Percentiles rank a stretch among this genome's conserved stretches.
These are phyloP conservation scores for Stenichneumon culpator DNA, from an alignment of 2,888 invertebrate species.

Conservation along the genomic window DNA sequence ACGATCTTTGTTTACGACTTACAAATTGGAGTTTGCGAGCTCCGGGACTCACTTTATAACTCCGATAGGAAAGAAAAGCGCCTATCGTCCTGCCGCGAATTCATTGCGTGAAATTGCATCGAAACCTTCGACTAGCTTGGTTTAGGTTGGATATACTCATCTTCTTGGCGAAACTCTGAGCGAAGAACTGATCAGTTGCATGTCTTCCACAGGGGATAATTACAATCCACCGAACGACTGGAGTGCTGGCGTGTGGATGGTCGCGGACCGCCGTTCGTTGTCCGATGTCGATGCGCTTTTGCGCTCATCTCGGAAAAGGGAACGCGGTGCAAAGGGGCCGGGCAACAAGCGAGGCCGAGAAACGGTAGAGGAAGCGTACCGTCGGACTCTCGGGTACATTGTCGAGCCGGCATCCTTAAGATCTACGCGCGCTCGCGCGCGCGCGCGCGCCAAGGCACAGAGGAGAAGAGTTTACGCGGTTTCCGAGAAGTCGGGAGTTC, in stretches of 20 bases:
- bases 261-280: conserved; percentile 32
- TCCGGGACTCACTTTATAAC: conserved; percentile 43
- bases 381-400: conserved; percentile 70
- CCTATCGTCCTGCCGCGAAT: conserved; percentile 24
- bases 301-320: conserved; percentile 12
- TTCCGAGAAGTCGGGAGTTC: conserved; percentile 77
- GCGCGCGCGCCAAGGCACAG: conserved; percentile 58
- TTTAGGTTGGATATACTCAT: neutral
- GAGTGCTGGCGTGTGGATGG: neutral
- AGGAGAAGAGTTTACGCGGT: conserved; percentile 79
- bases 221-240: neutral
- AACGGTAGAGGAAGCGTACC: conserved; percentile 59
- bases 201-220: neutral
- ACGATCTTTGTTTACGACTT: conserved; percentile 66
- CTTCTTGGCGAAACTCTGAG: neutral
- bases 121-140: neutral
- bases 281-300: conserved; percentile 11
- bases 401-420: conserved; percentile 78
- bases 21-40: conserved; percentile 70
- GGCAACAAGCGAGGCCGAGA: conserved; percentile 44
- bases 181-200: neutral
- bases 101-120: conserved; percentile 1
- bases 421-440: conserved; percentile 75
- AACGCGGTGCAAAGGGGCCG: conserved; percentile 46
- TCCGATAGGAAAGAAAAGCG: conserved; percentile 37